Base-by-base conservation (phyloP, 2,888 invertebrate genomes). In the Ennomos fuscantarius region DNA sequence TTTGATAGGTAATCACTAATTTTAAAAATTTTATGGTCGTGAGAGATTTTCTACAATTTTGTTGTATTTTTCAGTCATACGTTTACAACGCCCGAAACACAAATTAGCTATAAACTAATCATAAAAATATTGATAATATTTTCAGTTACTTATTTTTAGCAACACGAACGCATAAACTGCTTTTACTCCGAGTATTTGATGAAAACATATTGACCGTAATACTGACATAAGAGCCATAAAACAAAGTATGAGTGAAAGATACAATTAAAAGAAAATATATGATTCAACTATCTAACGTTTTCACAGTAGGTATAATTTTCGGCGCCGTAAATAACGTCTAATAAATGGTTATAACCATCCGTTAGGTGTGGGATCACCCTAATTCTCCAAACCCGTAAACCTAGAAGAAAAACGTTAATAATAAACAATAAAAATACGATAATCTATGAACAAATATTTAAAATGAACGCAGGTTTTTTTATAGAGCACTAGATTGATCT, bases 391-490 rank as follows among this genome's bases (percentile, higher is more conserved):
- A 54, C 66, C 67, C 68, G 68, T 76, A 77, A 82, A 78, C 68
- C 66, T 66, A 66, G 55, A 65, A 68, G 66, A 67, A 72, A 72
- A 69, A 65, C 66, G 71, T 73, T 72, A 73, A 76, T 77, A 78
- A 80, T 78, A 76, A 75, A 78, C 72, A 77, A 78, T 81, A 79
- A 80, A 77, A 76, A 73, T 66, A 75, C 72, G 78, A 79, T 76
- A 79, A 75, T 69, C 69, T 66, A 74, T 74, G 68, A 76, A 77
- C n/a, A 74, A 76, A 74, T 76, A 67, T 74, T 73, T 66, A 44
- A 13, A 67, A 58, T 65, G 65, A 66, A 67, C 62, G 43, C 60
- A 9, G 15, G 49, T 35, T 10, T 53, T 12, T 72, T 82, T 77
- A 68, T n/a, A 45, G 0, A 13, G 3, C 3, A 63, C 78, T 78